A percentile compares a stretch with the other conserved stretches of the same genome.
These are phyloP conservation scores for Anastatus disparis DNA, from an alignment of 1,140 invertebrate genomes.

Conservation along the genomic window DNA sequence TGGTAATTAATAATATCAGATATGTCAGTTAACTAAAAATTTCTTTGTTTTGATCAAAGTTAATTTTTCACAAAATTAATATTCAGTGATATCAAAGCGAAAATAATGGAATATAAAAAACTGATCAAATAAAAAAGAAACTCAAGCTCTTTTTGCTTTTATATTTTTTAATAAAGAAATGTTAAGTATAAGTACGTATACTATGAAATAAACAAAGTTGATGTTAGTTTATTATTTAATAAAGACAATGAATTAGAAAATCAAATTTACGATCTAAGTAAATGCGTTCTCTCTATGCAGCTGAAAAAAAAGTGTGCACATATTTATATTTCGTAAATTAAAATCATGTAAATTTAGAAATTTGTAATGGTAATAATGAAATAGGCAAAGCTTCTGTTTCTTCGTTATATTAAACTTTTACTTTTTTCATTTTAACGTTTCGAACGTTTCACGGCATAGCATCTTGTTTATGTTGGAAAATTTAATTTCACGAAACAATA, in stretches of 20 bases:
- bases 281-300: neutral
- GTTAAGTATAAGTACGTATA: neutral
- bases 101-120: too few species aligned
- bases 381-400: neutral
- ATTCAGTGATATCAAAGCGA: too few species aligned
- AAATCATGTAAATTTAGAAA: neutral
- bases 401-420: too few species aligned
- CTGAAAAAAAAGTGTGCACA: neutral
- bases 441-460: too few species aligned
- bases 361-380: constrained; percentile 18
- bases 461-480: neutral
- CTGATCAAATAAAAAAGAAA: too few species aligned
- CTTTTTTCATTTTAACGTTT: too few species aligned
- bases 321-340: neutral
- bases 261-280: constrained; percentile 29
- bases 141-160: too few species aligned
- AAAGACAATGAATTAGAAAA: constrained; percentile 1
- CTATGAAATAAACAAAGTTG: constrained; percentile 6
- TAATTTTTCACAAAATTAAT: too few species aligned
- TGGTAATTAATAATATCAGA: too few species aligned
- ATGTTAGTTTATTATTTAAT: constrained; percentile 27
- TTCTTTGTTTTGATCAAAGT: too few species aligned
- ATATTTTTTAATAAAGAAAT: constrained; percentile 12
- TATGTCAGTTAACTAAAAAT: too few species aligned
- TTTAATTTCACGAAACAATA: too few species aligned